Conservation (phyloP, 2,888 invertebrate genomes). For the Drosophila kanekoi region DNA sequence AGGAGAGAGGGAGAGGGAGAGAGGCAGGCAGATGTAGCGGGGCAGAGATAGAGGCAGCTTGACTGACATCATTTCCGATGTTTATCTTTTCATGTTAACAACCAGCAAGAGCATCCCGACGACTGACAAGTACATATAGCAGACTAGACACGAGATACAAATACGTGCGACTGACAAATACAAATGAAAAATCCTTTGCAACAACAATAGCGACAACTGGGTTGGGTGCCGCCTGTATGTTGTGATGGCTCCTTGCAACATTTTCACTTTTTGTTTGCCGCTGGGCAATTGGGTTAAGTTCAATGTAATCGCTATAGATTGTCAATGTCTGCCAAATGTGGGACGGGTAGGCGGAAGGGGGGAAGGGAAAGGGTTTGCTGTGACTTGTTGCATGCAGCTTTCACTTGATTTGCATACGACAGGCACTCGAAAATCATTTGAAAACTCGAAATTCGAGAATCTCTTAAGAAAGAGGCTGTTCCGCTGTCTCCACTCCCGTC, state of each 20-base stretch:
- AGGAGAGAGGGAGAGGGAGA: conserved; percentile 2
- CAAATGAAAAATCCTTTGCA: conserved; percentile 16
- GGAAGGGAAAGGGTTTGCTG: not conserved
- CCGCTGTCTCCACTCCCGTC: not conserved
- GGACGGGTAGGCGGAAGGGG: not conserved
- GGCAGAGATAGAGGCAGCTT: conserved; percentile 42
- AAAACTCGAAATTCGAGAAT: conserved; percentile 53
- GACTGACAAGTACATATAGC: conserved; percentile 30
- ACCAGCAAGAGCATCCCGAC: conserved; percentile 38
- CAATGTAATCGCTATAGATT: conserved; percentile 29
- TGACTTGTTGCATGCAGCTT: conserved; percentile 67
- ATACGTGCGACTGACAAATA: not conserved
- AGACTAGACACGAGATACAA: conserved; percentile 36
- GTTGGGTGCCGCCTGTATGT: not conserved
- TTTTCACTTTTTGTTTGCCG: conserved; percentile 38
- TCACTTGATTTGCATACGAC: conserved; percentile 78
- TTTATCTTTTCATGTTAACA: conserved; percentile 80
- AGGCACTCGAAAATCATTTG: conserved; percentile 44
- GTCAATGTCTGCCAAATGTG: conserved; percentile 16
- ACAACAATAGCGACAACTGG: not conserved
- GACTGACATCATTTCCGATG: conserved; percentile 82
- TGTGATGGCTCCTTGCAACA: not conserved
- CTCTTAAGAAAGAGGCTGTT: conserved; percentile 6
- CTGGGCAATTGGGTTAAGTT: conserved; percentile 47
- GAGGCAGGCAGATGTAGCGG: not conserved